Evolutionary conservation across 2,888 invertebrate species (phyloP).

Genomic region (Drosophila eohydei): DNA sequence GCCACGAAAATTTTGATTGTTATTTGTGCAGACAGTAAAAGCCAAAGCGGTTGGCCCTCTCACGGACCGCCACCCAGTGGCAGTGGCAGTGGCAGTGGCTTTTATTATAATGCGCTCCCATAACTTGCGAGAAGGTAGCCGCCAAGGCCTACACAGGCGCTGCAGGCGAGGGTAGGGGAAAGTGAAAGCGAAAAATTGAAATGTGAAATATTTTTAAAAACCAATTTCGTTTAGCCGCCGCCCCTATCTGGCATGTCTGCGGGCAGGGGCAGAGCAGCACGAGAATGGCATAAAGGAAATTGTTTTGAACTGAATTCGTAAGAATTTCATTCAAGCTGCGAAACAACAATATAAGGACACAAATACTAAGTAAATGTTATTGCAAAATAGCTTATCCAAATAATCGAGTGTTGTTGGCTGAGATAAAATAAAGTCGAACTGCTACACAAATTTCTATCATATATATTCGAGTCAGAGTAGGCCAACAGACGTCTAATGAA

Average conservation of each 20-base stretch:
- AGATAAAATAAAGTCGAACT: not conserved
- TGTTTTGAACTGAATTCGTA: conserved; percentile 65
- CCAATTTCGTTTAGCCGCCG: conserved; percentile 79
- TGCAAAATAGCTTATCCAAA: conserved; percentile 4
- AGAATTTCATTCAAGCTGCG: conserved; percentile 58
- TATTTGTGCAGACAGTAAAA: conserved; percentile 79
- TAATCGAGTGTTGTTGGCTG: too few species aligned
- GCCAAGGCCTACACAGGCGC: conserved; percentile 23
- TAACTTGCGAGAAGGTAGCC: conserved; percentile 67
- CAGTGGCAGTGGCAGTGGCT: conserved; percentile 42
- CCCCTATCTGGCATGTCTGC: conserved; percentile 22
- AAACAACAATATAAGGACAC: conserved; percentile 33
- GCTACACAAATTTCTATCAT: not conserved
- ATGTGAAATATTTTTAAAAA: conserved; percentile 82
- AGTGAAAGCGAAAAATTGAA: conserved; percentile 69
- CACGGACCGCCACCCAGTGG: conserved; percentile 28
- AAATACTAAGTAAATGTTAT: conserved; percentile 27
- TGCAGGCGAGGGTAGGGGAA: conserved; percentile 3
- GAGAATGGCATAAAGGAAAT: conserved; percentile 69
- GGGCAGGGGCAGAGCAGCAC: not conserved
- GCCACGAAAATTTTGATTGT: conserved; percentile 68
- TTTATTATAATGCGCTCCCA: conserved; percentile 70
- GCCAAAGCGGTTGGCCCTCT: conserved; percentile 59
- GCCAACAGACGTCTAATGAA: too few species aligned
- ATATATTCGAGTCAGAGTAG: too few species aligned